phyloP scores from a whole-genome alignment of 2,888 invertebrate species.

The Atethmia centrago region DNA sequence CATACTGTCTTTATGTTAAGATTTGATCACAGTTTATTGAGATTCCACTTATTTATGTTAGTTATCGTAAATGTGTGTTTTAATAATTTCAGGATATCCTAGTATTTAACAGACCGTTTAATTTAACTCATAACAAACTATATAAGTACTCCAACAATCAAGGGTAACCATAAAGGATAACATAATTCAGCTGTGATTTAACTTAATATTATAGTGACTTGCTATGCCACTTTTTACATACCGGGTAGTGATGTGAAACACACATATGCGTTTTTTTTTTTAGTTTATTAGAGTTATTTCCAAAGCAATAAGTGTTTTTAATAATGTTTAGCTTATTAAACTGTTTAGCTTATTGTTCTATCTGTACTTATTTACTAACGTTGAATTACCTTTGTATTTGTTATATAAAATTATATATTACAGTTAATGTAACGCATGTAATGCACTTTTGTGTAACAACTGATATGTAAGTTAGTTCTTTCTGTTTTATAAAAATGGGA shows the following conservation, averaged over 20 bases:
- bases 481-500: constrained; percentile 83
- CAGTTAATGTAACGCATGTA: constrained; percentile 80
- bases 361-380: constrained; percentile 80
- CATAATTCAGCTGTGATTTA: constrained; percentile 58
- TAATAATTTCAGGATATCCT: constrained; percentile 20
- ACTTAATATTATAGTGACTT: constrained; percentile 30
- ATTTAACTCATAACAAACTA: constrained; percentile 22
- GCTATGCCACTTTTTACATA: constrained; percentile 37
- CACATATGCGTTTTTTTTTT: constrained; percentile 61
- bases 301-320: constrained; percentile 75
- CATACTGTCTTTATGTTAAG: constrained; percentile 20
- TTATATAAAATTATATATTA: constrained; percentile 75
- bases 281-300: constrained; percentile 69
- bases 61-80: constrained; percentile 54
- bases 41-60: constrained; percentile 47
- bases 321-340: constrained; percentile 74
- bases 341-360: constrained; percentile 75
- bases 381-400: constrained; percentile 75
- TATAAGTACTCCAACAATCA: constrained; percentile 30
- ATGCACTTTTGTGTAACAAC: constrained; percentile 84
- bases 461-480: constrained; percentile 79
- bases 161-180: constrained; percentile 35
- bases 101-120: constrained; percentile 34
- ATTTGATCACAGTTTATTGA: constrained; percentile 49
- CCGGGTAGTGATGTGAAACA: constrained; percentile 49